phyloP scores from a whole-genome alignment of 2,888 invertebrate species.

The Ametastegia equiseti region DNA sequence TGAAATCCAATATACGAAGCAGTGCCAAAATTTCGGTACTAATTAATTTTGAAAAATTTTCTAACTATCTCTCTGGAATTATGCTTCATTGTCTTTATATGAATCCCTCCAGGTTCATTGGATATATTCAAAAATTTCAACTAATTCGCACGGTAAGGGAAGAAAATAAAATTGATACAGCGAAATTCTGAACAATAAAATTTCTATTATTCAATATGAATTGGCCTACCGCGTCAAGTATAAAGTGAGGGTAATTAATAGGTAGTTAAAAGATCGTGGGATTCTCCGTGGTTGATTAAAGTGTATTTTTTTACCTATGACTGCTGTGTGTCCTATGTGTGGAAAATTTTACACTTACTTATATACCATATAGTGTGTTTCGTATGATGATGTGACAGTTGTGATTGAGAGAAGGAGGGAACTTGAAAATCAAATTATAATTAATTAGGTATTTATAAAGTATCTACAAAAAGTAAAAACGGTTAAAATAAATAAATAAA shows the following conservation, averaged over 20 bases:
- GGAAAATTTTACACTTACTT: neutral
- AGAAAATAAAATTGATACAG: neutral
- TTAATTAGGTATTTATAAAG: neutral
- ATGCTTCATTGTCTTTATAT: too few relatives aligned
- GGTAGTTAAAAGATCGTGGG: neutral
- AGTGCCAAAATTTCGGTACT: constrained; percentile 37
- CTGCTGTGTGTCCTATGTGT: neutral
- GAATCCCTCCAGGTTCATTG: too few relatives aligned
- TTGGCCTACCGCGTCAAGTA: constrained; percentile 4
- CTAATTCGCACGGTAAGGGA: too few relatives aligned
- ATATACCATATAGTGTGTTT: neutral
- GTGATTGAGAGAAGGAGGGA: neutral
- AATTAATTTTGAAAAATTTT: too few relatives aligned
- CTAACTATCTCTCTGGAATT: too few relatives aligned
- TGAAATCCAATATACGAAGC: neutral
- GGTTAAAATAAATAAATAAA: too few relatives aligned
- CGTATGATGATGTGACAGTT: neutral
- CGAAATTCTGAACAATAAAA: constrained; percentile 7
- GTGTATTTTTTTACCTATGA: constrained; percentile 38
- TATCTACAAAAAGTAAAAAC: neutral
- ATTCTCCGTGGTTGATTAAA: constrained; percentile 17
- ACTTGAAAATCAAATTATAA: neutral
- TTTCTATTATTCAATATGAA: constrained; percentile 13
- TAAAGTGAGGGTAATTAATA: neutral
- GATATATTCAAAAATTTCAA: too few relatives aligned